Evolutionary conservation across 2,888 invertebrate species (phyloP), one percentile per base, ranked within the genome.

Genomic region (Caenorhabditis sp.): DNA sequence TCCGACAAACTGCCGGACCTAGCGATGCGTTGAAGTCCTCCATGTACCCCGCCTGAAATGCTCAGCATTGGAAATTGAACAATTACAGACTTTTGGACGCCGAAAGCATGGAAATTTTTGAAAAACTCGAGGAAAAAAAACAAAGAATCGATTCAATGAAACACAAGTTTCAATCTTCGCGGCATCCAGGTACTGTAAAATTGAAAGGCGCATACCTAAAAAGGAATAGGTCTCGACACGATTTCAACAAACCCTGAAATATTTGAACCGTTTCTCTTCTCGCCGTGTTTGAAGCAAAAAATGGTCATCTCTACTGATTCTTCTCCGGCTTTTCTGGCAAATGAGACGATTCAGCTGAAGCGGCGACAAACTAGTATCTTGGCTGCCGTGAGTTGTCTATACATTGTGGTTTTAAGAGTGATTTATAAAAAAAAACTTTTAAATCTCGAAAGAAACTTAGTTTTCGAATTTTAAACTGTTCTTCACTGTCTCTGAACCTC

Each of bases 1-100:
- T 94, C 59, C 94, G 93, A 87, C 94, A 94, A 44, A 93, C 91
- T 8, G 92, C 88, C 26, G 86, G 79, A 47, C 86, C 85, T 38
- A 84, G 41, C 41, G 86, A 85, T 24, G 66, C 76, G 80, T 85
- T 80, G 49, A 59, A 70, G 54, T 77, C 69, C 28, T 79, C 79
- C 79, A 79, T 79, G 26, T 22, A 49, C 59, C 59, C 56, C 38
- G 2, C 12, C 38, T 38, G 38, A 59, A 47, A 31, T 22, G 1
- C 24, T 19, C 24, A n/a, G 6, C 19, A n/a, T 49, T 0, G 4
- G 19, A 5, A 10, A n/a, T 19, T 47, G n/a, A n/a, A n/a, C n/a
- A 19, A 3, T 47, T 47, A 19, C 8, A 49, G 47, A 26, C 12
- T 49, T 22, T 31, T 54, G 12, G 24, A 72, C 22, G 47, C 4